Evolutionary conservation across 2,888 invertebrate species (phyloP).

Genomic region (Mesochorus sp.): DNA sequence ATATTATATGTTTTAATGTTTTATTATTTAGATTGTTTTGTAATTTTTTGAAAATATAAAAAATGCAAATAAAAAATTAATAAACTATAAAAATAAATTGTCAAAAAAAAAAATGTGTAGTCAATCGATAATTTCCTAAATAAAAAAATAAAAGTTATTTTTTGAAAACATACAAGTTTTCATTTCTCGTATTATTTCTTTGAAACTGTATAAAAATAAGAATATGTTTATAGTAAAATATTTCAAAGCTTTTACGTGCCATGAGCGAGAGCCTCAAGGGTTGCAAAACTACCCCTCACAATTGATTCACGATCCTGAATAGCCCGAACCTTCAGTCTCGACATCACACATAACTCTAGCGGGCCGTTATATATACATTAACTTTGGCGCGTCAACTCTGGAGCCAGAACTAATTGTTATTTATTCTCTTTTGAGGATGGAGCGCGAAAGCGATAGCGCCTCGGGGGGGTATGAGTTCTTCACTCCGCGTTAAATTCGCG

Average conservation of each 20-base stretch:
- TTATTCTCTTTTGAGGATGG: constrained; percentile 45
- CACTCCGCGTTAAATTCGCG: constrained; percentile 3
- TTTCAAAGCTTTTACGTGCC: neutral
- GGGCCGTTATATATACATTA: neutral
- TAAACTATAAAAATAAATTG: too few species aligned
- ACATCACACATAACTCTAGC: neutral
- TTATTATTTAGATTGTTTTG: too few species aligned
- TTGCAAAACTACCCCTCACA: constrained; percentile 24
- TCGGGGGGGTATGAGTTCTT: neutral
- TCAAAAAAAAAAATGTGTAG: too few species aligned
- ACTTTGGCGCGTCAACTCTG: neutral
- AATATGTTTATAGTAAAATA: too few species aligned
- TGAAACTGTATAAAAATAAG: too few species aligned
- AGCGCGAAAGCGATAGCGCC: neutral
- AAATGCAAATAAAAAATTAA: too few species aligned
- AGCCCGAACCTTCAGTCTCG: neutral
- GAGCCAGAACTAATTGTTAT: constrained; percentile 51
- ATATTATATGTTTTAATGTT: too few species aligned
- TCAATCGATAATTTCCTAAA: too few species aligned
- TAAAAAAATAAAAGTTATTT: too few species aligned
- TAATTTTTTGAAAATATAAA: too few species aligned
- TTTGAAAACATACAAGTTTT: too few species aligned
- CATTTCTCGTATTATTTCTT: too few species aligned
- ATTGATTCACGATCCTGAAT: constrained; percentile 54
- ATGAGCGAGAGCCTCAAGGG: neutral